Conservation (phyloP, 2,797 vertebrate species). For the Muscicapa striata region DNA sequence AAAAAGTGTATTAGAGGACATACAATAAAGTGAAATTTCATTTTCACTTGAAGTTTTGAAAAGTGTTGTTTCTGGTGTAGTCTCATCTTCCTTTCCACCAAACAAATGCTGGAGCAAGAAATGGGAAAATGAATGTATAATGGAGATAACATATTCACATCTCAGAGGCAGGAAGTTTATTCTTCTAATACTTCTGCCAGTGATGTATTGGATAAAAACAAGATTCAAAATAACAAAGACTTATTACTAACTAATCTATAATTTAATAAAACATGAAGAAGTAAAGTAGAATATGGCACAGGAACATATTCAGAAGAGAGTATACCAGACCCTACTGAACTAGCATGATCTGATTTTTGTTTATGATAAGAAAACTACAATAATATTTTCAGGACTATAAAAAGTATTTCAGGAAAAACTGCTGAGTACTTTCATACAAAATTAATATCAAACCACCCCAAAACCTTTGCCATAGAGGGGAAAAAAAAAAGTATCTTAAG, state of each 20-base stretch:
- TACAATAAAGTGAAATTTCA: background rate
- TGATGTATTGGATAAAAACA: background rate
- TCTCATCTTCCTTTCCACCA: background rate
- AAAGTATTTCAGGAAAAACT: background rate
- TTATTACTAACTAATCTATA: background rate
- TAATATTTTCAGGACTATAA: background rate
- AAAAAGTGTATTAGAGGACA: background rate
- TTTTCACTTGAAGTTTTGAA: background rate
- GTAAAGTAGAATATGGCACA: background rate
- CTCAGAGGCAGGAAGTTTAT: background rate
- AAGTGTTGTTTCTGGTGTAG: background rate
- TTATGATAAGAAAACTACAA: background rate
- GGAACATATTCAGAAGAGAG: background rate
- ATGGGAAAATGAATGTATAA: background rate
- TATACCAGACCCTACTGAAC: background rate
- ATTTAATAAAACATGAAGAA: background rate
- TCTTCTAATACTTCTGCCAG: background rate
- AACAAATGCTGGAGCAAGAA: background rate
- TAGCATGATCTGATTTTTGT: background rate
- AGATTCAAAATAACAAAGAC: background rate
- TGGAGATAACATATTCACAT: background rate
- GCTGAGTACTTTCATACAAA: background rate
- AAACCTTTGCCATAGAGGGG: background rate
- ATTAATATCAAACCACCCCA: rapidly evolving
- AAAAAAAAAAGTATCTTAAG: no score